phyloP scores from a whole-genome alignment of 2,888 invertebrate species.

The Chromoteleia sp. region DNA sequence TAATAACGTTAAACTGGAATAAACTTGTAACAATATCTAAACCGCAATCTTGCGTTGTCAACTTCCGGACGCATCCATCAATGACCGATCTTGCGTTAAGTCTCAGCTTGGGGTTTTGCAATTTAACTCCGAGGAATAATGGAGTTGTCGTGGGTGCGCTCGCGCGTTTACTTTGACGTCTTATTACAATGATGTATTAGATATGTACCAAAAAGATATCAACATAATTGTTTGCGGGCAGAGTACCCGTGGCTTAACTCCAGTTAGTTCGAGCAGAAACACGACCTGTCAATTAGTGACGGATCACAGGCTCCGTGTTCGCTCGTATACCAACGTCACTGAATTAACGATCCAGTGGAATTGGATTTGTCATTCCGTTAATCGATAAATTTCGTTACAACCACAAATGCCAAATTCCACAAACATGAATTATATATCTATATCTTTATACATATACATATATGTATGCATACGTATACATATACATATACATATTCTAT shows the following conservation, averaged over 20 bases:
- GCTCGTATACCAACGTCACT: conserved; percentile 47
- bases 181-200: conserved; percentile 60
- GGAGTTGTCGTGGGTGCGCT: conserved; percentile 25
- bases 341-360: conserved; percentile 60
- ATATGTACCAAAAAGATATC: conserved; percentile 53
- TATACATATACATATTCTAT: conserved; percentile 14
- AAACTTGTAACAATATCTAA: conserved; percentile 28
- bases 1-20: conserved; percentile 7
- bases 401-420: no score
- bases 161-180: conserved; percentile 49
- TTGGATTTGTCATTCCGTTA: conserved; percentile 59
- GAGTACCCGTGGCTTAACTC: conserved; percentile 35
- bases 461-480: not conserved
- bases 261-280: conserved; percentile 67
- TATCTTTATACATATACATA: not conserved
- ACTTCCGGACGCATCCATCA: conserved; percentile 43
- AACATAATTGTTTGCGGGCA: conserved; percentile 60
- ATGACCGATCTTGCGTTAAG: conserved; percentile 30
- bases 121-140: conserved; percentile 51
- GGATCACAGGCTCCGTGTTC: conserved; percentile 67
- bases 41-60: conserved; percentile 47
- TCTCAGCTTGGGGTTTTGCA: conserved; percentile 22
- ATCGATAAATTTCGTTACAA: conserved; percentile 53
- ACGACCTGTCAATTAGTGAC: conserved; percentile 76
- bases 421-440: no score